Base-by-base conservation (phyloP, 2,888 invertebrate genomes). In the Nasonia oneida region DNA sequence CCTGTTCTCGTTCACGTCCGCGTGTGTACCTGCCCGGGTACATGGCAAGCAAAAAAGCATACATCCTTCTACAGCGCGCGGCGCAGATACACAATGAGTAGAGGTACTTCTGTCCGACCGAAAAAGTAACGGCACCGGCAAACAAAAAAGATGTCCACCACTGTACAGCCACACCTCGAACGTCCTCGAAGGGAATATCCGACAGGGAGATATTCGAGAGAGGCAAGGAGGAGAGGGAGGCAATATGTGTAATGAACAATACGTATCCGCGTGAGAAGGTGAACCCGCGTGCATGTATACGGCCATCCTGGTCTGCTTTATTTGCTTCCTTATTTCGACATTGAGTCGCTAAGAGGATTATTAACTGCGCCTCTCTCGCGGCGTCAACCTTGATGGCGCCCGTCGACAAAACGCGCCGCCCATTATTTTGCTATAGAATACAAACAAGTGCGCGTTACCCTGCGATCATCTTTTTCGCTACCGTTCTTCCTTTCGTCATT, bases 271-370 rank as follows among this genome's bases (percentile, higher is more conserved):
- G 12, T 33, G 67, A 57, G 14, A 67, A 29, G 33, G 8, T 33
- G 33, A 67, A 3, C 47, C 8, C 67, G 29, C 67, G 67, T 29
- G 67, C 67, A 33, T 14, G 29, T 29, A 67, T 14, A 23, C 29
- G 29, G 29, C 39, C 39, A 18, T n/a, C 42, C n/a, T n/a, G 73
- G 23, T 37, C 3, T 47, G 64, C 67, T 67, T 78, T 78, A 78
- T 79, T 87, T 82, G 85, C 83, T 71, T 73, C 87, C 88, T 88
- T 87, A 87, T 64, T 88, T 89, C 88, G 87, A 88, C 87, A 84
- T 86, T 84, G 80, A 88, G 86, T 87, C 84, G 85, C 87, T 88
- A 87, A 88, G 88, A 88, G 88, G 88, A 88, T 89, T 89, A 88
- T 87, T 71, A 78, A 85, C 83, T 82, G 84, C 85, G 71, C 57